Percentiles rank a stretch among this genome's conserved stretches.
phyloP scores from a whole-genome alignment of 1,140 invertebrate species.

The Drosophila truncata region DNA sequence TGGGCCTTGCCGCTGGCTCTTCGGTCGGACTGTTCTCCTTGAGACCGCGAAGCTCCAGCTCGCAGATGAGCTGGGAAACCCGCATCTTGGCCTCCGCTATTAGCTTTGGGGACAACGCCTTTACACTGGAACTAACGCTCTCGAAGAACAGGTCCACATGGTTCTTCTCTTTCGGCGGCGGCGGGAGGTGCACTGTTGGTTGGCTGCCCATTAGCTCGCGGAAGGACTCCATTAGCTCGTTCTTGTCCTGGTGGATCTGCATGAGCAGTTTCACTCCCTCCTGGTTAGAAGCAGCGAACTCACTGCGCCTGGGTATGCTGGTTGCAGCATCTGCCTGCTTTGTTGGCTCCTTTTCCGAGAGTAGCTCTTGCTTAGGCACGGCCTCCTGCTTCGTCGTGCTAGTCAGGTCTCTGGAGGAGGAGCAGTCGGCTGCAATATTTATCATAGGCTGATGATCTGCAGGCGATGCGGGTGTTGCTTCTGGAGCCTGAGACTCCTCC shows the following conservation, averaged over 20 bases:
- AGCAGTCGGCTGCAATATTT: neutral
- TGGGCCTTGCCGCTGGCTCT: neutral
- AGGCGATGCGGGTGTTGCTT: neutral
- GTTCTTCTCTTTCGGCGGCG: slow-evolving; percentile 64
- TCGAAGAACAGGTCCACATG: slow-evolving; percentile 81
- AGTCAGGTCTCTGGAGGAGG: neutral
- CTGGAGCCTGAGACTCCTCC: neutral
- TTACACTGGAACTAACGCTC: slow-evolving; percentile 82
- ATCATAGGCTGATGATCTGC: neutral
- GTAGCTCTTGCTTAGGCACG: slow-evolving; percentile 20
- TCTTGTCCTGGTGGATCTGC: slow-evolving; percentile 83
- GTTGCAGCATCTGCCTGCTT: neutral
- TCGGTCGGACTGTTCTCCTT: slow-evolving; percentile 45
- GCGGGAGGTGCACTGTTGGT: slow-evolving; percentile 7
- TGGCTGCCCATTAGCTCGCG: slow-evolving; percentile 74
- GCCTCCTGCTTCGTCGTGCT: neutral
- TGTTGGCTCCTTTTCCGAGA: neutral
- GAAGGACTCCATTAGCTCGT: slow-evolving; percentile 78
- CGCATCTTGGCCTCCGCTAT: slow-evolving; percentile 82
- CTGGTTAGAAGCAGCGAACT: slow-evolving; percentile 48
- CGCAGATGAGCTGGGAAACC: slow-evolving; percentile 79
- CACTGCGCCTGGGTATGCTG: neutral
- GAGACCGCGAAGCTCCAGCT: slow-evolving; percentile 73
- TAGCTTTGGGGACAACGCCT: slow-evolving; percentile 75
- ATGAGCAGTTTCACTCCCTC: slow-evolving; percentile 74